A percentile compares a stretch with the other conserved stretches of the same genome.
phyloP scores from a whole-genome alignment of 2,113 vertebrate genomes.

The Spea multiplicata region DNA sequence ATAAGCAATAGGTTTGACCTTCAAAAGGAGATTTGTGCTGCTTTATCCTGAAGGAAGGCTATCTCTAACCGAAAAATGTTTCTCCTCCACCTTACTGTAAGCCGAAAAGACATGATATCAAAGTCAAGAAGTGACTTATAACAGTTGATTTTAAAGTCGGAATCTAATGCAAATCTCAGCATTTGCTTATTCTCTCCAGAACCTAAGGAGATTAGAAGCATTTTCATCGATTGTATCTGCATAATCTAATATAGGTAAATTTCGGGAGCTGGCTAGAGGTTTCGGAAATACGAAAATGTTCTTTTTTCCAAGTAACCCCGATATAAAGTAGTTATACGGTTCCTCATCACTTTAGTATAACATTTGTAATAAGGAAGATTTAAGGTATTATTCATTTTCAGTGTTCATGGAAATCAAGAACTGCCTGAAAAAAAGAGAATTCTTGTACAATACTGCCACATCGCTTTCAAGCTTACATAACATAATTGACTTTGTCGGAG shows the following conservation, averaged over 20 bases:
- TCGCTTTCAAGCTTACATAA: constrained; percentile 53
- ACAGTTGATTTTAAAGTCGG: constrained; percentile 80
- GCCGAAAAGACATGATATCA: constrained; percentile 64
- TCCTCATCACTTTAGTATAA: constrained; percentile 38
- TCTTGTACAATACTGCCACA: constrained; percentile 49
- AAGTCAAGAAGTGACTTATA: constrained; percentile 69
- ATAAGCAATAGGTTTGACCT: constrained; percentile 66
- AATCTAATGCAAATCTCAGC: constrained; percentile 78
- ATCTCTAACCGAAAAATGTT: constrained; percentile 56
- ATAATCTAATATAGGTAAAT: constrained; percentile 77
- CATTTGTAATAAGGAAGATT: constrained; percentile 53
- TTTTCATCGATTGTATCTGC: constrained; percentile 75
- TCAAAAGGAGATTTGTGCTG: constrained; percentile 66
- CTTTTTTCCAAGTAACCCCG: constrained; percentile 50
- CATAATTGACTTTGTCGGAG: constrained; percentile 69
- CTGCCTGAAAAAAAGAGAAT: constrained; percentile 43
- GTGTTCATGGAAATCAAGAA: constrained; percentile 47
- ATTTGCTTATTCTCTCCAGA: constrained; percentile 71
- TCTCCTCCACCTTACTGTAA: constrained; percentile 57
- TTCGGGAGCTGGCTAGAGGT: constrained; percentile 60
- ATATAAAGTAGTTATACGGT: constrained; percentile 44
- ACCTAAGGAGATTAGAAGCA: constrained; percentile 72
- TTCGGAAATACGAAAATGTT: constrained; percentile 50
- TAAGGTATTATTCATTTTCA: constrained; percentile 55
- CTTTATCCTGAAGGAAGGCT: constrained; percentile 62